A percentile compares a stretch with the other conserved stretches of the same genome.
Conservation (phyloP, 2,888 invertebrate species). For the Timema cristinae region DNA sequence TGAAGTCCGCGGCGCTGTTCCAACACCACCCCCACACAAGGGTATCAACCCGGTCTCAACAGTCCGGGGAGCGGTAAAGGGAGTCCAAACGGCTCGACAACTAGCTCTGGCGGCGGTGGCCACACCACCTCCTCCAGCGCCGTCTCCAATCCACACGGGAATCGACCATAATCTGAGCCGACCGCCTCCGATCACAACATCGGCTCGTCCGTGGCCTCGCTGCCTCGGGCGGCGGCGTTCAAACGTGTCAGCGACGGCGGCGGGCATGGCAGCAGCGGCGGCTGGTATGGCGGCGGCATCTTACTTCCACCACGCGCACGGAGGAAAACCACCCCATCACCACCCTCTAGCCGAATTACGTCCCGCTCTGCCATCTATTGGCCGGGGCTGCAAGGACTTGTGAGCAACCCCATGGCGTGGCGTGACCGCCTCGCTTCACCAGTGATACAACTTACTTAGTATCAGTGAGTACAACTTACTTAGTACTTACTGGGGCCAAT, state of each 20-base stretch:
- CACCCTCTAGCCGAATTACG: conserved; percentile 45
- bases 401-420: conserved; percentile 92
- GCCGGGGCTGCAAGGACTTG: conserved; percentile 90
- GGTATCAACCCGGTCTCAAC: conserved; percentile 31
- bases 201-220: conserved; percentile 35
- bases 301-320: conserved; percentile 57
- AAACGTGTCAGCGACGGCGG: conserved; percentile 74
- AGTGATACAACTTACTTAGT: conserved; percentile 56
- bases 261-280: conserved; percentile 58
- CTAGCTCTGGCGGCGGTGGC: conserved; percentile 43
- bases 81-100: conserved; percentile 41
- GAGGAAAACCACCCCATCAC: conserved; percentile 29
- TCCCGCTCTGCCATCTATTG: conserved; percentile 70
- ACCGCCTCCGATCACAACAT: conserved; percentile 58
- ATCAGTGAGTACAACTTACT: too few species aligned
- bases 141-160: conserved; percentile 81
- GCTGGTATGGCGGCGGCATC: conserved; percentile 41
- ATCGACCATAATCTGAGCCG: conserved; percentile 92
- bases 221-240: conserved; percentile 53
- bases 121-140: conserved; percentile 45
- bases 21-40: conserved; percentile 39
- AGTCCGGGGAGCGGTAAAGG: conserved; percentile 33
- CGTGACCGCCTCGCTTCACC: conserved; percentile 77
- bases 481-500: too few species aligned
- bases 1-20: conserved; percentile 53